Percentiles rank a stretch among this genome's conserved stretches.
phyloP scores from a whole-genome alignment of 2,113 vertebrate species.

The Irena cyanogastra region DNA sequence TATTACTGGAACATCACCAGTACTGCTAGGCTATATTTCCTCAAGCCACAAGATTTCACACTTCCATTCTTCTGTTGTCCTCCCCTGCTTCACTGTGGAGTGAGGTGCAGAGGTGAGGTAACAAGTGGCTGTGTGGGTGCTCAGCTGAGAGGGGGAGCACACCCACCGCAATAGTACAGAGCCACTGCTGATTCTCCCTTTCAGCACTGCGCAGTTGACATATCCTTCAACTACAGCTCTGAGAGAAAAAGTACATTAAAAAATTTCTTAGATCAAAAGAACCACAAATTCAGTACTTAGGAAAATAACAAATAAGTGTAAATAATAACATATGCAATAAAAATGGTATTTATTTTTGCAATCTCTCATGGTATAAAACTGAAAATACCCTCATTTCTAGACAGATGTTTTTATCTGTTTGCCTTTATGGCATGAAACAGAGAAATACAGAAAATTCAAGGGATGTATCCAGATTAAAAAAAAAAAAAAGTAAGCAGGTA shows the following conservation, averaged over 20 bases:
- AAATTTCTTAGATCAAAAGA: background rate
- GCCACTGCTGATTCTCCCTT: background rate
- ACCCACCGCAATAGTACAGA: background rate
- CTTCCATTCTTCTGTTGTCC: background rate
- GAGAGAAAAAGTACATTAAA: background rate
- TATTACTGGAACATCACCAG: background rate
- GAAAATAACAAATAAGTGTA: background rate
- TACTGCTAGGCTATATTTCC: background rate
- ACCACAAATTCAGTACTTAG: background rate
- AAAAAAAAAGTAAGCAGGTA: background rate
- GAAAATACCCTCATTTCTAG: background rate
- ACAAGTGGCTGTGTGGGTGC: rapidly evolving
- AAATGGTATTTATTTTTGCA: background rate
- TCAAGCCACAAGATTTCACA: background rate
- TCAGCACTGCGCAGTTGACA: background rate
- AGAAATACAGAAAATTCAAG: background rate
- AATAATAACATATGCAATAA: background rate
- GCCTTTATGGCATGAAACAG: background rate
- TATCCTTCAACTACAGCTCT: background rate
- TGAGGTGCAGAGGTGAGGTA: background rate
- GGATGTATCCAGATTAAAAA: background rate
- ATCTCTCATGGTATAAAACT: background rate
- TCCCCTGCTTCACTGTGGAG: background rate
- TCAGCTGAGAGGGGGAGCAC: background rate
- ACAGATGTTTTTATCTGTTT: background rate